Evolutionary conservation across 2,888 invertebrate species (phyloP), one percentile per base, ranked within the genome.

Genomic region (Tetragonisca angustula): DNA sequence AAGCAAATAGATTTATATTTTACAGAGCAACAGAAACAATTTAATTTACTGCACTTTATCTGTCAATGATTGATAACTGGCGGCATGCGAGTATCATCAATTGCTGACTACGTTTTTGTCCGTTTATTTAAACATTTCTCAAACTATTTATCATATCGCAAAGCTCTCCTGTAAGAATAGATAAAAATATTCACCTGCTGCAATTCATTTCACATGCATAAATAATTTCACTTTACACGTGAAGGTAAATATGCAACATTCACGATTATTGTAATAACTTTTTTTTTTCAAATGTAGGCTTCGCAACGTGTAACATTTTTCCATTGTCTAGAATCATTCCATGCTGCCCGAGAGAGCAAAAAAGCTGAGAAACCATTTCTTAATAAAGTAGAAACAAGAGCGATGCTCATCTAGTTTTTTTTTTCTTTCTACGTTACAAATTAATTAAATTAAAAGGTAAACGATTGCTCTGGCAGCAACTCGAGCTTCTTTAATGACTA

Each of bases 401-500:
- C 61, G n/a, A 11, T 6, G 15, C 61, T 76, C 32, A 13, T 1
- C 17, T 43, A 49, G 21, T 21, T 61, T n/a, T 61, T 69, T 32
- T 3, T 21, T 24, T 61, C 19, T 61, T 69, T 32, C 5, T 27
- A 4, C 11, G n/a, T 77, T 54, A 77, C 43, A 65, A 64, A 27
- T 19, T 71, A 76, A 77, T 77, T 64, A 72, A 54, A 54, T 77
- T 65, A 72, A 59, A 71, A 52, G 36, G 43, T 61, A 64, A 77
- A 64, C 54, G 54, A n/a, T n/a, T 49, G 64, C 43, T n/a, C n/a
- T 27, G 77, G 11, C 71, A 24, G 11, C 13, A 21, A 77, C 61
- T 49, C 27, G 9, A 49, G 65, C 65, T 65, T 49, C 61, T 68
- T 68, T 68, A 27, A 11, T 2, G 52, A 43, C 76, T 76, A 79